Percentiles rank a stretch among this genome's conserved stretches.
Conservation (phyloP, 2,888 invertebrate species). For the Baronia brevicornis region DNA sequence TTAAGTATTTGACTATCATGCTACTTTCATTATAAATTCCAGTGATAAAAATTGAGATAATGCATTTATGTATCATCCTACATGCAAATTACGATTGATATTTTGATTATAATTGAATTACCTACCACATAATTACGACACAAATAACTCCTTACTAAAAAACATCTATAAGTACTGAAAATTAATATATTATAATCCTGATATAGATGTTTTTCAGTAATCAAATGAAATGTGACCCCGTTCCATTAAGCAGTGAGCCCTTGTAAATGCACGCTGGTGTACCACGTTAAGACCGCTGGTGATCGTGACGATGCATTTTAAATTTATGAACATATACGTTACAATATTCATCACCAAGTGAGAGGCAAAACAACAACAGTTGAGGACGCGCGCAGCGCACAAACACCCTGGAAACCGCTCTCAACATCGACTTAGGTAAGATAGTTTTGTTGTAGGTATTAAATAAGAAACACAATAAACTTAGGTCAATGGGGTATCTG, state of each 20-base stretch:
- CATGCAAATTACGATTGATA: slow-evolving; percentile 59
- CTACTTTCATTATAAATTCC: slow-evolving; percentile 26
- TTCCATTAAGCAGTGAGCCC: slow-evolving; percentile 71
- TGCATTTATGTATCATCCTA: slow-evolving; percentile 56
- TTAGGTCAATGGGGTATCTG: too few relatives aligned
- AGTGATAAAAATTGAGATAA: slow-evolving; percentile 27
- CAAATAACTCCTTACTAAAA: slow-evolving; percentile 35
- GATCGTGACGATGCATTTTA: slow-evolving; percentile 54
- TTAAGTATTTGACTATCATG: slow-evolving; percentile 35
- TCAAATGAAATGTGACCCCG: slow-evolving; percentile 40
- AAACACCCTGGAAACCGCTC: slow-evolving; percentile 53
- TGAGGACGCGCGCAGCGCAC: slow-evolving; percentile 52
- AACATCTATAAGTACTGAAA: slow-evolving; percentile 34
- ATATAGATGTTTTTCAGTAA: slow-evolving; percentile 50
- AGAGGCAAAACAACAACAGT: slow-evolving; percentile 58
- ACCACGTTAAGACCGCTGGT: slow-evolving; percentile 43
- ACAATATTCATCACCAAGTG: slow-evolving; percentile 61
- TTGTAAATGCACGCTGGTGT: slow-evolving; percentile 63
- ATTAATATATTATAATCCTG: background rate
- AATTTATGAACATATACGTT: slow-evolving; percentile 45
- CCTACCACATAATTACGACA: slow-evolving; percentile 30
- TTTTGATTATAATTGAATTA: slow-evolving; percentile 34
- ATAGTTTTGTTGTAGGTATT: too few relatives aligned
- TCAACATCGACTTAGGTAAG: slow-evolving; percentile 20
- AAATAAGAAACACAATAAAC: too few relatives aligned